These are phyloP conservation scores for Lepetodrilus schrolli DNA, from an alignment of 2,888 invertebrate genomes.

Conservation along the genomic window DNA sequence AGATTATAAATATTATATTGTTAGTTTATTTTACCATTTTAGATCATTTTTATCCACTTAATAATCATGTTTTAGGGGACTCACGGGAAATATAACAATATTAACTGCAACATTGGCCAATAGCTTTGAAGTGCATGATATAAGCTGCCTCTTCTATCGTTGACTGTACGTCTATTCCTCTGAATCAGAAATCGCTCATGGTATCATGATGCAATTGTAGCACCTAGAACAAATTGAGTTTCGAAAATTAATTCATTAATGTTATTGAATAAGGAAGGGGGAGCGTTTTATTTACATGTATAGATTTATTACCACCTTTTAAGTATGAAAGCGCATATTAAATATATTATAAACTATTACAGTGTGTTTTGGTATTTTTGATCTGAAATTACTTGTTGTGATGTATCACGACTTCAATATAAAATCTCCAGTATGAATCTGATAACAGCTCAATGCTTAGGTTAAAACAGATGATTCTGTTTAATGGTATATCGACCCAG, in stretches of 20 bases:
- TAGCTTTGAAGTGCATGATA: neutral
- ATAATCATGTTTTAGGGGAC: neutral
- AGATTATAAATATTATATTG: neutral
- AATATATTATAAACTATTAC: slow-evolving; percentile 14
- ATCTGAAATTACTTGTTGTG: neutral
- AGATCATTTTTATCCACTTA: slow-evolving; percentile 14
- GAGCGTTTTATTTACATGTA: slow-evolving; percentile 13
- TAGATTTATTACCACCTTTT: slow-evolving; percentile 11
- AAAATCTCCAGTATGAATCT: too few species aligned
- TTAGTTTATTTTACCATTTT: slow-evolving; percentile 16
- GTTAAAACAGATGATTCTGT: too few species aligned
- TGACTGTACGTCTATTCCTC: too few species aligned
- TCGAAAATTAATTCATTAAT: too few species aligned
- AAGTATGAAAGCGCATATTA: slow-evolving; percentile 27
- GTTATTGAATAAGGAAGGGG: slow-evolving; percentile 9
- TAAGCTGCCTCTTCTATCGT: neutral
- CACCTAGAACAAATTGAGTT: too few species aligned
- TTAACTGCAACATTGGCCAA: neutral
- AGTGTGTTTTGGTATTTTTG: neutral
- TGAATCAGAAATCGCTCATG: too few species aligned
- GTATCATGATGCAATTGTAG: neutral
- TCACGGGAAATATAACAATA: slow-evolving; percentile 7
- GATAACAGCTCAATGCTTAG: too few species aligned
- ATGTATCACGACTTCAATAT: too few species aligned
- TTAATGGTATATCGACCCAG: too few species aligned